phyloP scores from a whole-genome alignment of 2,113 vertebrate species.

The Ahaetulla prasina region DNA sequence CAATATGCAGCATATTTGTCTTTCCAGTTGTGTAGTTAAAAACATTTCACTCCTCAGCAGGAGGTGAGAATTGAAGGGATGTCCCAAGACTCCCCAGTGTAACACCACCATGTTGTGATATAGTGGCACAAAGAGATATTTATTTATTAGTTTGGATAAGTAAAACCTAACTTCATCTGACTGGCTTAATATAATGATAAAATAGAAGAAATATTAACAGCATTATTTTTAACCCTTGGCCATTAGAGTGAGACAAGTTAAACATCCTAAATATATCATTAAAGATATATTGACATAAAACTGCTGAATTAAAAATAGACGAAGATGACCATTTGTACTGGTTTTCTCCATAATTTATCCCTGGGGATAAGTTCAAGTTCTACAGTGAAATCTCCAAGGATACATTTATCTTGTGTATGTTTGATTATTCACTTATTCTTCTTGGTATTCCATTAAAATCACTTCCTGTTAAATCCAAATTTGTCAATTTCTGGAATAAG shows the following conservation, averaged over 20 bases:
- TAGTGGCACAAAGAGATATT: neutral
- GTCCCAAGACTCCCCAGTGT: neutral
- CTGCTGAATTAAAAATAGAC: neutral
- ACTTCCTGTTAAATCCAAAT: neutral
- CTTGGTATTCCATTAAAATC: neutral
- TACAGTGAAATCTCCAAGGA: neutral
- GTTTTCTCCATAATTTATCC: neutral
- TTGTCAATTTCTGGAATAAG: neutral
- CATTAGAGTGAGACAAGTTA: neutral
- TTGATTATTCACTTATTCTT: neutral
- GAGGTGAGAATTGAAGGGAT: neutral
- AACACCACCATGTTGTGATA: neutral
- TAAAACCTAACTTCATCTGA: neutral
- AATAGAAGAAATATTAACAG: neutral
- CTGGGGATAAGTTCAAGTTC: neutral
- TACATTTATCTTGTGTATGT: neutral
- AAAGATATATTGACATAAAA: neutral
- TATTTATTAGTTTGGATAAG: neutral
- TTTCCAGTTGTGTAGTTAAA: no score
- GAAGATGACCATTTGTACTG: neutral
- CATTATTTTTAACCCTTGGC: neutral
- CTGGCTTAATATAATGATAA: neutral
- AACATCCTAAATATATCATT: neutral
- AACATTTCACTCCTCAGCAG: neutral
- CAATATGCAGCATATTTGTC: neutral